A percentile compares a stretch with the other conserved stretches of the same genome.
Evolutionary conservation across 2,888 invertebrate species (phyloP).

Genomic region (Drosophila vallismaia): DNA sequence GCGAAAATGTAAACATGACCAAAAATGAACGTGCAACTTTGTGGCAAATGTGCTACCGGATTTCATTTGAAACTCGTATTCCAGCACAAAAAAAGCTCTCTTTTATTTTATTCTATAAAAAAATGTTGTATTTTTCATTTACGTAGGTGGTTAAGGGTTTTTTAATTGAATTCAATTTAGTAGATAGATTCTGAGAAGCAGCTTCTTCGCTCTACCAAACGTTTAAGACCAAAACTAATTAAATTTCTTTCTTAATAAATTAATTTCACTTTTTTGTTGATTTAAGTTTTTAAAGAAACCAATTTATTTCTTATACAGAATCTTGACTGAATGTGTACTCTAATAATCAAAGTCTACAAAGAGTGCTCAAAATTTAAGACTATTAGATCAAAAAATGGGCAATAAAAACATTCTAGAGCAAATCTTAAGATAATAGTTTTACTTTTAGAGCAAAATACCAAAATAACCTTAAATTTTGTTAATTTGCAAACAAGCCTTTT

Average conservation of each 20-base stretch:
- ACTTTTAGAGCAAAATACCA: slow-evolving; percentile 8
- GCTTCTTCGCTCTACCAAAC: slow-evolving; percentile 6
- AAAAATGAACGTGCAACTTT: slow-evolving; percentile 61
- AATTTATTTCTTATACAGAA: slow-evolving; percentile 2
- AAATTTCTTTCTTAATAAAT: slow-evolving; percentile 9
- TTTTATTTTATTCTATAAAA: background rate
- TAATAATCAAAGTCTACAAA: no score
- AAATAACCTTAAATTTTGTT: background rate
- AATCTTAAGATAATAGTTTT: background rate
- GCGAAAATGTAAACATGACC: slow-evolving; percentile 68
- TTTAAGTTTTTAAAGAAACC: slow-evolving; percentile 2
- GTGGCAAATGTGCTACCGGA: slow-evolving; percentile 15
- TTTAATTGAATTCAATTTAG: slow-evolving; percentile 2
- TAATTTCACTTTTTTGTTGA: slow-evolving; percentile 8
- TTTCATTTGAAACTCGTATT: slow-evolving; percentile 9
- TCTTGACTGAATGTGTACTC: slow-evolving; percentile 5
- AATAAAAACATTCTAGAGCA: background rate
- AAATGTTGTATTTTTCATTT: background rate
- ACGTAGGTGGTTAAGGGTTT: background rate
- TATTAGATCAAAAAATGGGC: background rate
- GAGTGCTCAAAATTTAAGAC: no score
- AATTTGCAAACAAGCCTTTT: background rate
- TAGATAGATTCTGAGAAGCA: no score
- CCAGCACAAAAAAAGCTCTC: background rate
- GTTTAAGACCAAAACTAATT: background rate